These are phyloP conservation scores for Speoplatyrhinus poulsoni DNA, from an alignment of 2,113 vertebrate species.

Conservation along the genomic window DNA sequence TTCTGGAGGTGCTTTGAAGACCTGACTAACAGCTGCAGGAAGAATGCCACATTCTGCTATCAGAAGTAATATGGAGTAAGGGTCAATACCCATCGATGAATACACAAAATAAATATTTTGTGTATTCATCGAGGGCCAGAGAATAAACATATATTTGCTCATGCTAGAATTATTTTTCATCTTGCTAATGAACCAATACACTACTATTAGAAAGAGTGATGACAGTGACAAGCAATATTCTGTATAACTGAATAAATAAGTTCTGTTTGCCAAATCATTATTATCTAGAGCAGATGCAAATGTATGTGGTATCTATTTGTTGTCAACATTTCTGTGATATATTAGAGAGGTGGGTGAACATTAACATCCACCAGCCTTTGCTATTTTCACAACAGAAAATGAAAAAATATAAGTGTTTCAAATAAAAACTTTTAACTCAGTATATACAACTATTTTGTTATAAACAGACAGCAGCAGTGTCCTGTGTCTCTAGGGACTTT, in stretches of 20 bases:
- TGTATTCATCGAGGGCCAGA: no score
- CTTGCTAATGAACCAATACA: background rate
- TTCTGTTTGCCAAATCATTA: no score
- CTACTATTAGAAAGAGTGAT: background rate
- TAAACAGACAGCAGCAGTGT: background rate
- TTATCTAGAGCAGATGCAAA: background rate
- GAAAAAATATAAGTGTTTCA: slow-evolving; percentile 3
- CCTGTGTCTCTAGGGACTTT: background rate
- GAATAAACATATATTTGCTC: background rate
- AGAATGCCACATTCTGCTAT: slow-evolving; percentile 5
- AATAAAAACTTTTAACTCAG: background rate
- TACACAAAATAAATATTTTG: background rate
- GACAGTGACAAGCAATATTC: background rate
- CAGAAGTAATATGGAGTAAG: no score
- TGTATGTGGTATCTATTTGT: background rate
- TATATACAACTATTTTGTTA: background rate
- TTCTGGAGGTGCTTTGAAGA: background rate
- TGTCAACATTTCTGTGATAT: slow-evolving; percentile 7
- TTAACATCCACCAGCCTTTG: background rate
- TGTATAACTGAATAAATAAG: background rate
- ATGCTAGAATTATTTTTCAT: background rate
- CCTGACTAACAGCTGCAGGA: background rate
- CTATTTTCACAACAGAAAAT: background rate
- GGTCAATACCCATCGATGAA: background rate
- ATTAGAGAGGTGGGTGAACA: slow-evolving; percentile 5